phyloP scores from a whole-genome alignment of 1,140 invertebrate genomes.

The Drosophila hydei region DNA sequence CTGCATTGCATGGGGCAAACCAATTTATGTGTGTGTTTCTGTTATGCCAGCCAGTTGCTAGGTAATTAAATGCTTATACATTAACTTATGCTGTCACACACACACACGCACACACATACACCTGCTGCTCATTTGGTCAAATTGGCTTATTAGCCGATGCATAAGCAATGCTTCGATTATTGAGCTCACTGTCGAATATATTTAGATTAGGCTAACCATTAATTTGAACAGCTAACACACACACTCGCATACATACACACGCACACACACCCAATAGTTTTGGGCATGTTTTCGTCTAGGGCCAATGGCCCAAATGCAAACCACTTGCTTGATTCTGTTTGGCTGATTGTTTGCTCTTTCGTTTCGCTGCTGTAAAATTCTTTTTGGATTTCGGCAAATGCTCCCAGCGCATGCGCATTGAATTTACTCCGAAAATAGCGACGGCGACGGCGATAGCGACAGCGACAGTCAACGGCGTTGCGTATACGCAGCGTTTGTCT shows the following conservation, averaged over 20 bases:
- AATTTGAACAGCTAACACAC: slow-evolving; percentile 44
- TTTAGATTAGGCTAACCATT: slow-evolving; percentile 60
- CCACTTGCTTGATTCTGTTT: slow-evolving; percentile 78
- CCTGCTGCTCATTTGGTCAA: slow-evolving; percentile 23
- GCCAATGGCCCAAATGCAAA: slow-evolving; percentile 55
- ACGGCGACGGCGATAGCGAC: slow-evolving; percentile 10
- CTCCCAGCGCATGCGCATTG: slow-evolving; percentile 55
- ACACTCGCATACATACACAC: slow-evolving; percentile 4
- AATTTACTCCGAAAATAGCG: slow-evolving; percentile 71
- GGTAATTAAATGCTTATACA: slow-evolving; percentile 47
- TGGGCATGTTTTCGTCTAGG: slow-evolving; percentile 42
- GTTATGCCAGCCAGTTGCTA: slow-evolving; percentile 42
- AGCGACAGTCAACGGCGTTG: slow-evolving; percentile 48
- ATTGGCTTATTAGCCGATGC: slow-evolving; percentile 35
- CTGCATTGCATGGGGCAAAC: slow-evolving; percentile 33
- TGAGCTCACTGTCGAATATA: neutral
- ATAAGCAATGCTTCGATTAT: slow-evolving; percentile 9
- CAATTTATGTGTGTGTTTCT: slow-evolving; percentile 48
- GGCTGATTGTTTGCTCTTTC: slow-evolving; percentile 26
- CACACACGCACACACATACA: slow-evolving; percentile 1
- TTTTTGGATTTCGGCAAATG: neutral
- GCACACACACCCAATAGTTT: neutral
- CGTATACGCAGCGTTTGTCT: slow-evolving; percentile 72
- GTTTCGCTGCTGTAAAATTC: neutral
- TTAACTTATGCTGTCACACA: slow-evolving; percentile 57